A percentile compares a stretch with the other conserved stretches of the same genome.
phyloP scores from a whole-genome alignment of 2,113 vertebrate genomes.

The Chlamydotis undulata region DNA sequence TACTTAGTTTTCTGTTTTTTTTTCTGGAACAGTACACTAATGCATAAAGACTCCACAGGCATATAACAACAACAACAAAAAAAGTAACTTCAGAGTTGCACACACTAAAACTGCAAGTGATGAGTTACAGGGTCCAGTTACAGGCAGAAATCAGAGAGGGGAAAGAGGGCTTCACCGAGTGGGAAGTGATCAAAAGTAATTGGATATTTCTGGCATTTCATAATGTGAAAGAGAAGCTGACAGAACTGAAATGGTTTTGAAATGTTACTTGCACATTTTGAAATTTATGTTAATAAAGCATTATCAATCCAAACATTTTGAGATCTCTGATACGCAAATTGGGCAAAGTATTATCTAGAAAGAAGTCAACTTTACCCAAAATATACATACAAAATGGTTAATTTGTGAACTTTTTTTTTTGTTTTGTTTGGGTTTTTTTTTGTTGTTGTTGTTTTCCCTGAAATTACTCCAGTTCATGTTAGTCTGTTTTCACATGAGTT shows the following conservation, averaged over 20 bases:
- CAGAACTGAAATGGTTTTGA: not conserved
- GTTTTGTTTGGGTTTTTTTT: too few species aligned
- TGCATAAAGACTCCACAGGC: not conserved
- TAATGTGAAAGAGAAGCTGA: not conserved
- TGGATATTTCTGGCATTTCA: not conserved
- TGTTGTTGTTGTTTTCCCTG: not conserved
- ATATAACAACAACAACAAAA: not conserved
- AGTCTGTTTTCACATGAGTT: not conserved
- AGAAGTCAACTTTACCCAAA: not conserved
- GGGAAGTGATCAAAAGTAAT: not conserved
- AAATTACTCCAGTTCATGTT: not conserved
- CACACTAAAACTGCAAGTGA: not conserved
- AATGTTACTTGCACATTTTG: not conserved
- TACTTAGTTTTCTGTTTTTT: not conserved
- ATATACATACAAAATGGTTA: not conserved
- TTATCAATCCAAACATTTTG: not conserved
- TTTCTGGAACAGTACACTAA: not conserved
- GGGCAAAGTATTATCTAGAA: not conserved
- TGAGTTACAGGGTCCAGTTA: not conserved
- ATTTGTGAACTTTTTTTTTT: not conserved
- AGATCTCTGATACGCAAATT: not conserved
- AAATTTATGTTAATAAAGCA: not conserved
- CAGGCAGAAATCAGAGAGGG: not conserved
- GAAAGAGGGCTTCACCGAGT: not conserved
- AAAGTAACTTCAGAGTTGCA: not conserved